Base-by-base conservation (phyloP, 2,888 invertebrate species). In the Acholoe squamosa region DNA sequence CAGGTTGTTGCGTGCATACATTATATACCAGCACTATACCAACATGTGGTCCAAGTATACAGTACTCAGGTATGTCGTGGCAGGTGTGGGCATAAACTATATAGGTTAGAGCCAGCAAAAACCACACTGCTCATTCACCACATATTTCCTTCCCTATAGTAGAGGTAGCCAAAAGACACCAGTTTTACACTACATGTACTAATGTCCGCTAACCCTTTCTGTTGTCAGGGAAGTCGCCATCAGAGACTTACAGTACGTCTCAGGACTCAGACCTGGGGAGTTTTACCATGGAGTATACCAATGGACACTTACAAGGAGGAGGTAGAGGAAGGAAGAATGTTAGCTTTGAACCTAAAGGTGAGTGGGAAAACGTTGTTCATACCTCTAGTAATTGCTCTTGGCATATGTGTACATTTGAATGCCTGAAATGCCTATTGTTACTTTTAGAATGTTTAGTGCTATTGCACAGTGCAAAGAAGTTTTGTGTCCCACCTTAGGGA, bases 191-290 rank as follows among this genome's bases (percentile, higher is more conserved):
- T 14, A 43, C 43, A 43, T 43, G 43, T 43, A 43, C 43, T 19
- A 61, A 61, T 61, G 61, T 61, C 61, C n/a, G 1, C 61, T 61
- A 19, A 43, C 61, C n/a, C 19, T n/a, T 80, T 34, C 80, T 22
- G 28, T 12, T 54, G 25, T n/a, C 86, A 86, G 86, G 86, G 16
- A 86, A 86, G 56, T 86, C 86, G 1, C 86, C 56, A 10, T 86
- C 86, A 19, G 86, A 86, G 86, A 86, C 86, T 10, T 31, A 54
- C 54, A 86, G 86, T 28, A 86, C 86, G 52, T 89, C 89, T 22
- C 89, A 89, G 56, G 89, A 89, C 89, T 89, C 89, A 33, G 89
- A 89, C 67, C 31, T 89, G 14, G 89, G 89, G n/a, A 89, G 89
- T 28, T 89, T 89, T 43, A 89, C 89, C 43, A 67, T 67, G 61